Conservation (phyloP, 2,888 invertebrate genomes). For the Caenorhabditis wallacei region DNA sequence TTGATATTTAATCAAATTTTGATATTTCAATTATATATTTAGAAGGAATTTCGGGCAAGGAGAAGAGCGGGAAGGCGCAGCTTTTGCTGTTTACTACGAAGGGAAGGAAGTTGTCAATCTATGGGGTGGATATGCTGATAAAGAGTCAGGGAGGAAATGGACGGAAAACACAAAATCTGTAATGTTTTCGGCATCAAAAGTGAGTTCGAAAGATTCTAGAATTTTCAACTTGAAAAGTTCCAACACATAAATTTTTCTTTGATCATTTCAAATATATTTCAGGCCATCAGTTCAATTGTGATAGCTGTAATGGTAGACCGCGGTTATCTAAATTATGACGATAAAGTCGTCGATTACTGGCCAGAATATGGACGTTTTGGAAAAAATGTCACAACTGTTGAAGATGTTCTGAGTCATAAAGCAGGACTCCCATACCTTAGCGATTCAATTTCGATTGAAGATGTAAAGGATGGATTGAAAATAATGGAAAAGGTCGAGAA, state of each 20-base stretch:
- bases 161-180: constrained; percentile 83
- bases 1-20: not conserved
- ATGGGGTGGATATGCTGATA: constrained; percentile 84
- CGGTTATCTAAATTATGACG: constrained; percentile 83
- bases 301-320: constrained; percentile 83
- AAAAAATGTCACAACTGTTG: constrained; percentile 84
- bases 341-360: constrained; percentile 83
- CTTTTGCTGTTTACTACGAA: constrained; percentile 84
- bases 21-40: too few species aligned
- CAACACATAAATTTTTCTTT: too few species aligned
- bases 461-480: constrained; percentile 38
- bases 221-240: too few species aligned
- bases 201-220: constrained; percentile 53
- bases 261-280: constrained; percentile 36
- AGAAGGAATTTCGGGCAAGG: constrained; percentile 83
- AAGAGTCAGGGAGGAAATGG: constrained; percentile 82
- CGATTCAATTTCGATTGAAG: constrained; percentile 46
- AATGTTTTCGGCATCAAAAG: constrained; percentile 84
- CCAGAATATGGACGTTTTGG: constrained; percentile 84
- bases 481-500: constrained; percentile 78
- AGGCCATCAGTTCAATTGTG: constrained; percentile 76
- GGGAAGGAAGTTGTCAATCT: constrained; percentile 84
- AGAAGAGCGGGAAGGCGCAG: constrained; percentile 83
- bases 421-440: constrained; percentile 83
- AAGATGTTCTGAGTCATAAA: constrained; percentile 84